Percentiles rank a stretch among this genome's conserved stretches.
Evolutionary conservation across 2,113 vertebrate genomes (phyloP).

Genomic region (Menura novaehollandiae): DNA sequence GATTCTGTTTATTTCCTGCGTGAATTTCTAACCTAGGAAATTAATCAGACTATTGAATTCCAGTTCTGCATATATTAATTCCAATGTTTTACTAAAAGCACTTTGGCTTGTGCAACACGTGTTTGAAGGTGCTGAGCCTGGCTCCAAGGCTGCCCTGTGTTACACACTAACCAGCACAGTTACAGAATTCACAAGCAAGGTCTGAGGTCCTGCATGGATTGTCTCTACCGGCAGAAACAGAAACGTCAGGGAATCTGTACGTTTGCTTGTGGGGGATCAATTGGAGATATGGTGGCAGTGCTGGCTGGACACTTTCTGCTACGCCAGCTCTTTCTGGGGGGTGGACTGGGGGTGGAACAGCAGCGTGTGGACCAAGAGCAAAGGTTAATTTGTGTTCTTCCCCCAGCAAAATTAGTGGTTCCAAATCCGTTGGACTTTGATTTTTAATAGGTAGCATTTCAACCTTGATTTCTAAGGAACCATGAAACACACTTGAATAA

Average conservation of each 20-base stretch:
- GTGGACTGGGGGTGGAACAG: neutral
- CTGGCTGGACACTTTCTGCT: neutral
- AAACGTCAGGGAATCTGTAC: neutral
- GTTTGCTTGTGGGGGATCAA: neutral
- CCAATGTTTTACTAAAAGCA: neutral
- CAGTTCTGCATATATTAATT: neutral
- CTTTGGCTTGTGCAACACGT: neutral
- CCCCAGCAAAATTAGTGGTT: neutral
- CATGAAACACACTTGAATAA: neutral
- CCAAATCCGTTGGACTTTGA: neutral
- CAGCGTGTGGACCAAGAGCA: neutral
- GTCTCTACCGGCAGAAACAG: neutral
- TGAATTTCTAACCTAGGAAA: neutral
- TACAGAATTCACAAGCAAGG: neutral
- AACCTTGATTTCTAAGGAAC: neutral
- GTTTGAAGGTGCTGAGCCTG: neutral
- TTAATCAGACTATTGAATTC: neutral
- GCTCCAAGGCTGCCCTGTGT: neutral
- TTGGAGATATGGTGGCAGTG: neutral
- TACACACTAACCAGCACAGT: neutral
- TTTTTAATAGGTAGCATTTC: neutral
- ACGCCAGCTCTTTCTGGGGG: neutral
- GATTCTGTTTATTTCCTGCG: neutral
- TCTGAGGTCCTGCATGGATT: neutral
- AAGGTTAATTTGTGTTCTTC: constrained; percentile 5